Evolutionary conservation across 92 coral and sea anemone species (phyloP).

Genomic region (Palythoa heliodiscus): DNA sequence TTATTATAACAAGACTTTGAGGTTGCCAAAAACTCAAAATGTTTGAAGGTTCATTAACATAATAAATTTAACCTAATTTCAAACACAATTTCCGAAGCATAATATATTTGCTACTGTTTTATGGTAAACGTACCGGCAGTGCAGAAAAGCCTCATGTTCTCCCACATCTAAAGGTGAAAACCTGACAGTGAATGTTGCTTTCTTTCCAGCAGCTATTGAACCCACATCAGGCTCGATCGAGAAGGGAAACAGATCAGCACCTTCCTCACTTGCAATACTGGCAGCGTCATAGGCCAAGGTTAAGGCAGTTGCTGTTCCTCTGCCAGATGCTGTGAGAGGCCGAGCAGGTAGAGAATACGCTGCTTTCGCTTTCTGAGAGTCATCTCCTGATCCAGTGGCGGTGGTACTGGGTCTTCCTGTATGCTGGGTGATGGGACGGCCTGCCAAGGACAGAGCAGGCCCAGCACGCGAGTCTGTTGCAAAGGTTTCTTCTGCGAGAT

Average conservation of each 20-base stretch:
- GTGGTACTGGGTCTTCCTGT: slow-evolving; percentile 77
- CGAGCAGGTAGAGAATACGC: slow-evolving; percentile 46
- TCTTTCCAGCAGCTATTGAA: slow-evolving; percentile 85
- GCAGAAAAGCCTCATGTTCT: slow-evolving; percentile 72
- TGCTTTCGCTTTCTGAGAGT: slow-evolving; percentile 42
- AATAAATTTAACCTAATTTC: too few species aligned
- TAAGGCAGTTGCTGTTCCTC: slow-evolving; percentile 92
- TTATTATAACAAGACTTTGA: too few species aligned
- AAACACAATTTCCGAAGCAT: too few species aligned
- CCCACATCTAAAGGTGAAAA: slow-evolving; percentile 92
- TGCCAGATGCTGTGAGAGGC: slow-evolving; percentile 70
- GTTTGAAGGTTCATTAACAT: too few species aligned
- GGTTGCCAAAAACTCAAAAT: too few species aligned
- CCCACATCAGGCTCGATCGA: slow-evolving; percentile 89
- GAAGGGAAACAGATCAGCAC: slow-evolving; percentile 87
- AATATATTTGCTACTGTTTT: neutral
- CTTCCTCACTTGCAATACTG: slow-evolving; percentile 84
- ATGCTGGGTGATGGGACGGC: slow-evolving; percentile 66
- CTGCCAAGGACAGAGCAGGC: slow-evolving; percentile 54
- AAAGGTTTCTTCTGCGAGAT: slow-evolving; percentile 40
- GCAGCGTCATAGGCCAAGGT: slow-evolving; percentile 94
- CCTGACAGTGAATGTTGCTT: slow-evolving; percentile 71
- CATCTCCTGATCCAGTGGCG: slow-evolving; percentile 61
- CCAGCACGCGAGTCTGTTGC: slow-evolving; percentile 45
- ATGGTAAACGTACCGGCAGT: slow-evolving; percentile 61